Conservation (phyloP, 2,113 vertebrate species). For the Notothenia rossii region DNA sequence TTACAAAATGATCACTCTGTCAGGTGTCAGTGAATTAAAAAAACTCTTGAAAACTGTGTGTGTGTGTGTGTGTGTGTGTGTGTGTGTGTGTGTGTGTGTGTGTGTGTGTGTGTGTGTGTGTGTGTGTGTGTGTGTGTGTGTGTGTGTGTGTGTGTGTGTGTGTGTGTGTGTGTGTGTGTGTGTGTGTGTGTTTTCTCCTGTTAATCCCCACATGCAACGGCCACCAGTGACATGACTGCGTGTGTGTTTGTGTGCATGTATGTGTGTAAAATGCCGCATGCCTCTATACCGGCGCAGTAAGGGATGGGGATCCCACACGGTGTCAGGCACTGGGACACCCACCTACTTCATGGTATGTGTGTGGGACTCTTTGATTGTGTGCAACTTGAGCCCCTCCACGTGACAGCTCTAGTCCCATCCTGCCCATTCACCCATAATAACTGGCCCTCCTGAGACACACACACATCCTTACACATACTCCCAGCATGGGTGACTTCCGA, state of each 20-base stretch:
- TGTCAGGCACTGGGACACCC: conserved; percentile 52
- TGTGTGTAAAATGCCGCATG: conserved; percentile 53
- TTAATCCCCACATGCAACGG: conserved; percentile 22
- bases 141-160: conserved; percentile 15
- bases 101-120: conserved; percentile 20
- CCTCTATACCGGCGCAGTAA: conserved; percentile 25
- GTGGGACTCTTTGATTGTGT: conserved; percentile 1
- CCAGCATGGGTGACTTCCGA: conserved; percentile 58
- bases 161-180: conserved; percentile 14
- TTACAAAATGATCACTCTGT: conserved; percentile 1
- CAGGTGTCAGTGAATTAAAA: conserved; percentile 2
- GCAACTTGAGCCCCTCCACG: conserved; percentile 69
- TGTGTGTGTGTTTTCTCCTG: conserved; percentile 16
- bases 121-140: conserved; percentile 7
- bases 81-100: conserved; percentile 4
- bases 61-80: conserved; percentile 23
- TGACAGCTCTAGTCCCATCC: conserved; percentile 64
- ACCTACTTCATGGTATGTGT: conserved; percentile 31
- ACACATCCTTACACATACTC: background rate
- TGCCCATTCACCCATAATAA: conserved; percentile 65
- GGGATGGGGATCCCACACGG: conserved; percentile 48
- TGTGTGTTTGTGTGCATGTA: conserved; percentile 62
- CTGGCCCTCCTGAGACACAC: conserved; percentile 44
- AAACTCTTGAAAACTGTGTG: background rate
- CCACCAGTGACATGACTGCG: conserved; percentile 28